Base-by-base conservation (phyloP, 1,140 invertebrate species). In the Pseudomyrmex gracilis region DNA sequence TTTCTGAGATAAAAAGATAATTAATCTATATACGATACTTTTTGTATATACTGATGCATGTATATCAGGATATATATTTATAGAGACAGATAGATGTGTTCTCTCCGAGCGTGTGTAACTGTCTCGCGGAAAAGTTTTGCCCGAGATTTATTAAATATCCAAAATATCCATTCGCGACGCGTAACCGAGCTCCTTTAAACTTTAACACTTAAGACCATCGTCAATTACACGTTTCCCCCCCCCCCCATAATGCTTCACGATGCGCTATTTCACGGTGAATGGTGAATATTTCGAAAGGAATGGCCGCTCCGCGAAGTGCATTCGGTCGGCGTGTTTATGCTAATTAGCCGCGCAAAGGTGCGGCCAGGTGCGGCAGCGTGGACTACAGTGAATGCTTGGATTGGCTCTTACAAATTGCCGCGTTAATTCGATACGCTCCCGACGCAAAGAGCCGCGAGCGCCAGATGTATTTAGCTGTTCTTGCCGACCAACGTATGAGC, bases 261-360 rank as follows among this genome's bases (percentile, higher is more conserved):
- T 22, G 22, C 24, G 17, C 10, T 82, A 73, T 82, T 74, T 74
- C 78, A 74, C 24, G 71, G 70, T 82, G 17, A n/a, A 74, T 20
- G 24, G 70, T 63, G n/a, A n/a, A n/a, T 34, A 74, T 63, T 82
- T 74, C 17, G 13, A 74, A 82, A 82, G 47, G 57, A 87, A 67
- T 73, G 68, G 64, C 60, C 55, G 57, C 34, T 34, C 7, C 34
- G 71, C 53, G 51, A 63, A 73, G 49, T 15, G 60, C 64, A 82
- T 87, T 87, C 77, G 61, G 58, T 55, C 66, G 55, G 61, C 77
- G 53, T 82, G 80, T 85, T 84, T 85, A 85, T 88, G 89, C 70
- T 90, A 90, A 91, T 91, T 87, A 85, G 82, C 61, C 9, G 45
- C 82, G 89, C 76, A 83, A 87, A 90, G 90, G 87, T 71, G 85